Conservation (phyloP, 2,888 invertebrate genomes). For the Ashinkailepas kermadecensis region DNA sequence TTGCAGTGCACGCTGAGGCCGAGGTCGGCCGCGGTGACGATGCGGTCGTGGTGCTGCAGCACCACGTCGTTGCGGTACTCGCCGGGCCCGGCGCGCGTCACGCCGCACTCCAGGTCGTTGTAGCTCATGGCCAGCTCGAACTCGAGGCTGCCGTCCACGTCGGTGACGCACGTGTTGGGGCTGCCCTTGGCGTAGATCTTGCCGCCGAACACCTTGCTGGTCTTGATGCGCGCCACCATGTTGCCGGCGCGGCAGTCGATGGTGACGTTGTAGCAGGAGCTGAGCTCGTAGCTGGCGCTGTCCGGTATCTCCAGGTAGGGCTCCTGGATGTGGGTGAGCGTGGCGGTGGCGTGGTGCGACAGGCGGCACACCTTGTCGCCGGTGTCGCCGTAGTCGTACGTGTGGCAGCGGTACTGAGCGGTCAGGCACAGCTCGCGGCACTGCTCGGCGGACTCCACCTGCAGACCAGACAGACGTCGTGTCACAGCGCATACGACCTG, state of each 20-base stretch:
- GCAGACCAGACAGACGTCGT: too few relatives aligned
- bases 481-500: too few relatives aligned
- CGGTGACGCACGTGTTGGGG: conserved; percentile 83
- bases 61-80: conserved; percentile 86
- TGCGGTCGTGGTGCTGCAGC: conserved; percentile 83
- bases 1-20: conserved; percentile 89
- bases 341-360: conserved; percentile 82
- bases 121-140: conserved; percentile 88
- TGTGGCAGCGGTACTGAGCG: conserved; percentile 59
- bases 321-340: conserved; percentile 53
- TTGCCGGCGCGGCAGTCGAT: conserved; percentile 81
- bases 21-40: conserved; percentile 87
- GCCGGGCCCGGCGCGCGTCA: conserved; percentile 78
- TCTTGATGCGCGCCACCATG: conserved; percentile 86
- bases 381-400: conserved; percentile 87
- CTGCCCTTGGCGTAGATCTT: conserved; percentile 92
- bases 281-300: conserved; percentile 83
- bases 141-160: conserved; percentile 77
- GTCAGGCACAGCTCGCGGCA: conserved; percentile 38
- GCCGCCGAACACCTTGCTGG: conserved; percentile 84
- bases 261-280: conserved; percentile 89
- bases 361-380: conserved; percentile 88
- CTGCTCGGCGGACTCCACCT: conserved; percentile 37
- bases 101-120: conserved; percentile 86
- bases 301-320: conserved; percentile 58